Percentiles rank a stretch among this genome's conserved stretches.
Evolutionary conservation across 2,888 invertebrate species (phyloP).

Genomic region (Caenorhabditis sp.): DNA sequence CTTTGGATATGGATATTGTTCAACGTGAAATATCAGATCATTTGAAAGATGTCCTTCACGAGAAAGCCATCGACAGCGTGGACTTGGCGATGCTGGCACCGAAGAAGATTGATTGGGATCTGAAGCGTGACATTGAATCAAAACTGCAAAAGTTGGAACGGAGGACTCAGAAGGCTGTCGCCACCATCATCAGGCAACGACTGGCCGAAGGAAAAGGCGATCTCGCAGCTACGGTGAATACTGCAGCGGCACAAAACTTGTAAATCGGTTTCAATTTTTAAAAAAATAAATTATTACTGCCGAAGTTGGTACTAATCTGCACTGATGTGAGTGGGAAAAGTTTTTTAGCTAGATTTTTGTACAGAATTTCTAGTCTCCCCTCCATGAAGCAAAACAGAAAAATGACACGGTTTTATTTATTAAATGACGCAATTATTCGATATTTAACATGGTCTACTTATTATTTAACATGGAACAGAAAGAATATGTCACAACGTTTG

Average conservation of each 20-base stretch:
- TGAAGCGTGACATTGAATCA: slow-evolving; percentile 69
- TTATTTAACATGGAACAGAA: background rate
- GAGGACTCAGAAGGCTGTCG: slow-evolving; percentile 95
- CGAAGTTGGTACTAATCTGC: background rate
- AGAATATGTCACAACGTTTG: slow-evolving; percentile 21
- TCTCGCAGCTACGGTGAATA: slow-evolving; percentile 68
- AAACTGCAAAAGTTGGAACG: slow-evolving; percentile 89
- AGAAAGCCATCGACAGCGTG: slow-evolving; percentile 67
- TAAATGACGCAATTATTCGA: too few relatives aligned
- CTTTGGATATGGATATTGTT: slow-evolving; percentile 58
- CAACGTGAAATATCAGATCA: slow-evolving; percentile 70
- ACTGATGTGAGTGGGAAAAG: background rate
- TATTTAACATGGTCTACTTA: too few relatives aligned
- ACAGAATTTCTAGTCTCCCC: too few relatives aligned
- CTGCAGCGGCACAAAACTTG: slow-evolving; percentile 44
- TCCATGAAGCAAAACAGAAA: too few relatives aligned
- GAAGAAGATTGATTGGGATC: slow-evolving; percentile 73
- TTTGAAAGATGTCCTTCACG: slow-evolving; percentile 68
- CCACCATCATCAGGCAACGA: slow-evolving; percentile 89
- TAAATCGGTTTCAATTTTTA: background rate
- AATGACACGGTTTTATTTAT: too few relatives aligned
- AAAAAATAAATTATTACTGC: slow-evolving; percentile 22
- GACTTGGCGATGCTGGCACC: slow-evolving; percentile 70
- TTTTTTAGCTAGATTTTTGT: too few relatives aligned
- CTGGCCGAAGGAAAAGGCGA: slow-evolving; percentile 70